These are phyloP conservation scores for Leptinotarsa rubiginosa DNA, from an alignment of 2,888 invertebrate genomes.

Conservation along the genomic window DNA sequence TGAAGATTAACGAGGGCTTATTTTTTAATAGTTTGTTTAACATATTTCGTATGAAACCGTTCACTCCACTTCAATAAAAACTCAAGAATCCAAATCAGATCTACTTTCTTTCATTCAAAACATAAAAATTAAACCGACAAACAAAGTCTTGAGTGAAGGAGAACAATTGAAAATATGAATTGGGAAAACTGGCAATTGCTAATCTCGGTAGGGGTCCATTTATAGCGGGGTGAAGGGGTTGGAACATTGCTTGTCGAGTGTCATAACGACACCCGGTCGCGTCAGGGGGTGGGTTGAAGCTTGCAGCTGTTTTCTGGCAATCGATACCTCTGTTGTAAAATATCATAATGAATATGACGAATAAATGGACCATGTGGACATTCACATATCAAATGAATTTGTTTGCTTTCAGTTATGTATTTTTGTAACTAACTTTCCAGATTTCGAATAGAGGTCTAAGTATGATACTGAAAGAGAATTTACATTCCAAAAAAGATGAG, in stretches of 20 bases:
- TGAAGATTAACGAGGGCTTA: too few relatives aligned
- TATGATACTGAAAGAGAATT: too few relatives aligned
- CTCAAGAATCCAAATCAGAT: background rate
- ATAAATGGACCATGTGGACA: slow-evolving; percentile 10
- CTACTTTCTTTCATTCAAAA: slow-evolving; percentile 1
- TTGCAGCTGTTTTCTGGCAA: slow-evolving; percentile 54
- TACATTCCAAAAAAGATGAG: too few relatives aligned
- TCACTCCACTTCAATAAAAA: background rate
- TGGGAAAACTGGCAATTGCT: slow-evolving; percentile 53
- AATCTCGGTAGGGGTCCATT: slow-evolving; percentile 60
- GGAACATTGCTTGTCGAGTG: slow-evolving; percentile 59
- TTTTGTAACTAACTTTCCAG: background rate
- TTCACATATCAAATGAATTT: background rate
- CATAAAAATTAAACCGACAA: slow-evolving; percentile 47
- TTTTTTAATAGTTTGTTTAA: too few relatives aligned
- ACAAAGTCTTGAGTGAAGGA: slow-evolving; percentile 53
- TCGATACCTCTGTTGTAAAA: slow-evolving; percentile 48
- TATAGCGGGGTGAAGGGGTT: slow-evolving; percentile 56
- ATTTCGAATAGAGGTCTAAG: too few relatives aligned
- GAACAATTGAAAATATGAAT: slow-evolving; percentile 57
- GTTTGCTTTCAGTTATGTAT: background rate
- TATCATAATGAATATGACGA: slow-evolving; percentile 20
- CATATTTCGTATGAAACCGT: too few relatives aligned
- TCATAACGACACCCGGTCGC: slow-evolving; percentile 64
- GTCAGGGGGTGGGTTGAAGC: slow-evolving; percentile 58